Conservation (phyloP, 2,888 invertebrate genomes). For the Conomelus anceps region DNA sequence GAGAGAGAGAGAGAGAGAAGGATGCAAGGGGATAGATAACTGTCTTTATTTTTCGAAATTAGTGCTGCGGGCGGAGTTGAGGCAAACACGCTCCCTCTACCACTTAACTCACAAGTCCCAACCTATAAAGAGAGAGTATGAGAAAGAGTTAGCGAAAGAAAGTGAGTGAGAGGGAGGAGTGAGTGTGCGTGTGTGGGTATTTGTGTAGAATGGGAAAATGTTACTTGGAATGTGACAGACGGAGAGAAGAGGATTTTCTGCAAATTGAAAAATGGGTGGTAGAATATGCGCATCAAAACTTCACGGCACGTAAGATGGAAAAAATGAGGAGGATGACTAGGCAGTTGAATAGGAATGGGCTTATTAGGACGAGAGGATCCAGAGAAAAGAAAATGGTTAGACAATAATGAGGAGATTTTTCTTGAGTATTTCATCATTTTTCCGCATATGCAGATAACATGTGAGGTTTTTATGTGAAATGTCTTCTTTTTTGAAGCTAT, state of each 20-base stretch:
- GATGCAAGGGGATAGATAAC: too few species aligned
- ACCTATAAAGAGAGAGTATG: too few species aligned
- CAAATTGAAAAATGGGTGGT: neutral
- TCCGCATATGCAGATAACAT: neutral
- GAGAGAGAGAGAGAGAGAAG: too few species aligned
- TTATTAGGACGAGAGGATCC: neutral
- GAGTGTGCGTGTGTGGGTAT: too few species aligned
- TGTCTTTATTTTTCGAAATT: too few species aligned
- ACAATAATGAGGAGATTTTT: neutral
- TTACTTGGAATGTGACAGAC: neutral
- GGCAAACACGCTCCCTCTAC: too few species aligned
- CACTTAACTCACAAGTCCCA: too few species aligned
- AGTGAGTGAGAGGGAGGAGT: too few species aligned
- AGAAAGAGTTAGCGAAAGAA: too few species aligned
- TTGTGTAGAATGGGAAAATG: neutral
- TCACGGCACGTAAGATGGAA: neutral
- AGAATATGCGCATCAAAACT: neutral
- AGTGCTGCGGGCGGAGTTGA: too few species aligned
- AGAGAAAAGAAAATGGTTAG: neutral
- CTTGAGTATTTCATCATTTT: neutral
- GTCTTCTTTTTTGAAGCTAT: neutral
- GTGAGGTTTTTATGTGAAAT: neutral
- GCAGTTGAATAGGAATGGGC: neutral
- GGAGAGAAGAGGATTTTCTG: neutral
- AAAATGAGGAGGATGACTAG: neutral